Base-by-base conservation (phyloP, 2,888 invertebrate genomes). In the Andrena bicolor region DNA sequence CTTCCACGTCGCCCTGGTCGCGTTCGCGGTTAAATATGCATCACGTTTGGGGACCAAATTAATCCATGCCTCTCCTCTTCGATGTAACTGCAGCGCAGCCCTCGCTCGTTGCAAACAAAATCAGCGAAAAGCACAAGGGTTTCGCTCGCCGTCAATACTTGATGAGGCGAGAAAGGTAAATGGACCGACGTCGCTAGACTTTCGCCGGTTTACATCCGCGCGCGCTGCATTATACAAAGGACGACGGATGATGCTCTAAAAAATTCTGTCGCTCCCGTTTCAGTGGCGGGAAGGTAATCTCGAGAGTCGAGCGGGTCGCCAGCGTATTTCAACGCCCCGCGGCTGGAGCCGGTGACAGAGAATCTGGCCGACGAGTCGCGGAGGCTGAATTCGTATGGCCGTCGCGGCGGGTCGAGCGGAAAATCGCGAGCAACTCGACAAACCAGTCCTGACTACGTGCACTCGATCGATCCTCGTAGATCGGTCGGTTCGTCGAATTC, bases 1-100 rank as follows among this genome's bases (percentile, higher is more conserved):
- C 32, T 48, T 35, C 2, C 13, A 7, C 35, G 23, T 53, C 32
- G 8, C 5, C 20, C 26, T 10, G 3, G 7, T 2, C 10, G 16
- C 3, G 53, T 16, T 48, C 6, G 1, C 32, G 63, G 68, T 78
- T 68, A 79, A 79, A 78, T 78, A 77, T 79, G 68, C 78, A 79
- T 79, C 49, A 49, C 26, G 41, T 48, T 61, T 68, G 48, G 28
- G 61, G 56, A 78, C 63, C 53, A 56, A 69, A 77, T 79, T 77
- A 79, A 79, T 68, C 78, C 20, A 8, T 16, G 51, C 23, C 23
- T 20, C 13, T n/a, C 23, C n/a, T 16, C 16, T 16, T 16, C 2
- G 13, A 30, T 10, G 56, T 20, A 16, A 16, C 23, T 48, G 20
- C 10, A 20, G 48, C 41, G 20, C 30, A 16, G 26, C 16, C 26